These are phyloP conservation scores for Notocelia uddmanniana DNA, from an alignment of 2,888 invertebrate species.

Conservation along the genomic window DNA sequence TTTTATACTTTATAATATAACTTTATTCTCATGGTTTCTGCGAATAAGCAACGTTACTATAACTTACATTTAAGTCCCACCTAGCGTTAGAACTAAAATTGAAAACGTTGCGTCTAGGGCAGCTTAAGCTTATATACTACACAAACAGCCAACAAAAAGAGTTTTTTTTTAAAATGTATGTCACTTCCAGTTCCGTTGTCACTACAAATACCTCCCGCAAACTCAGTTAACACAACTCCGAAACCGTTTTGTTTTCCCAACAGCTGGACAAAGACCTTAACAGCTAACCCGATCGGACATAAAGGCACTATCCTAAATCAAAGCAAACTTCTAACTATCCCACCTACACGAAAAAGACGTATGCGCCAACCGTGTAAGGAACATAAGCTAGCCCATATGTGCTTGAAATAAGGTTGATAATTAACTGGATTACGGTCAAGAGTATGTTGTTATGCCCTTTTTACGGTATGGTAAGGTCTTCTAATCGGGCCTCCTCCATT, in stretches of 20 bases:
- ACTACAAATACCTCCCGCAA: not conserved
- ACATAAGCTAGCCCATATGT: not conserved
- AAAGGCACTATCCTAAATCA: constrained; percentile 19
- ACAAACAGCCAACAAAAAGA: no score
- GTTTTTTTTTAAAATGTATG: not conserved
- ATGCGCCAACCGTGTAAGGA: not conserved
- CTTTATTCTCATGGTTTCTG: no score
- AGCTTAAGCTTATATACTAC: no score
- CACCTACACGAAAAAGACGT: not conserved
- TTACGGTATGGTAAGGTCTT: not conserved
- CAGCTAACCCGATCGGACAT: not conserved
- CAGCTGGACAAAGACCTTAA: not conserved
- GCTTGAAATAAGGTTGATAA: not conserved
- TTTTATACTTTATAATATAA: no score
- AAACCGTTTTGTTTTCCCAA: not conserved
- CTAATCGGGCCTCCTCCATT: constrained; percentile 13
- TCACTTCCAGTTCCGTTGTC: not conserved
- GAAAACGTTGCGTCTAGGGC: no score
- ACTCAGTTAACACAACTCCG: not conserved
- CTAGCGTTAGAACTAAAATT: no score
- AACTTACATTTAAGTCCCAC: no score
- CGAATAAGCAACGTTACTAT: no score
- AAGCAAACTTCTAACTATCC: constrained; percentile 13
- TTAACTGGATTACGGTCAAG: not conserved
- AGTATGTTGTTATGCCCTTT: not conserved